Base-by-base conservation (phyloP, 2,113 vertebrate genomes). In the Lasiurus cinereus region DNA sequence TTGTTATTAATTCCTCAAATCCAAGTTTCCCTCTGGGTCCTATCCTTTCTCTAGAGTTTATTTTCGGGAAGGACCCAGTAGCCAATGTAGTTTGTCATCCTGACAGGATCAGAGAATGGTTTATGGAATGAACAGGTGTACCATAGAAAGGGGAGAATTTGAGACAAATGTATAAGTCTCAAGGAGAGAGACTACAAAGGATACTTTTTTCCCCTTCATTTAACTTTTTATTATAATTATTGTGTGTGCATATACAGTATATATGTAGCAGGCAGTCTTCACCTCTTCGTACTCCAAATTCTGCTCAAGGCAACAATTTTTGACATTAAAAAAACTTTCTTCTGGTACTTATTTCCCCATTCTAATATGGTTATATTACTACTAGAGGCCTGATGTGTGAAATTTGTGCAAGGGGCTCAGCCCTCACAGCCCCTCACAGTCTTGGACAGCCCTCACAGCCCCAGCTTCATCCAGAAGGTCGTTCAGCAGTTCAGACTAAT, bases 51-150 rank as follows among this genome's bases (percentile, higher is more conserved):
- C 77, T 88, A 77, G 88, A 84, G 94, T 73, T 94, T 94, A 94
- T 92, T 94, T 96, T 94, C 73, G 19, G 83, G 76, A 95, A 96
- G 50, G 43, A 95, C 80, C 84, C 95, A 74, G 72, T 93, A 96
- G 86, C 36, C 54, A 66, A 27, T 52, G 90, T 69, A 94, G 90
- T 97, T 95, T 97, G 82, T 97, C 94, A 93, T 95, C 39, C 87
- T 96, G 96, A 94, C 93, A 97, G 70, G 70, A 83, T 93, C 90
- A 94, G 72, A 91, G 74, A 93, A 59, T 56, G 90, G 87, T 84
- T 96, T 96, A 69, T 67, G 69, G 92, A 74, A 90, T 50, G 80
- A 94, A 88, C 87, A 96, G 94, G 92, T 94, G 62, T 46, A 64
- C 39, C 76, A 67, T 0, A 77, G 67, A 29, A 84, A 66, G 39